Base-by-base conservation (phyloP, 2,888 invertebrate genomes). In the Dynastes maya region DNA sequence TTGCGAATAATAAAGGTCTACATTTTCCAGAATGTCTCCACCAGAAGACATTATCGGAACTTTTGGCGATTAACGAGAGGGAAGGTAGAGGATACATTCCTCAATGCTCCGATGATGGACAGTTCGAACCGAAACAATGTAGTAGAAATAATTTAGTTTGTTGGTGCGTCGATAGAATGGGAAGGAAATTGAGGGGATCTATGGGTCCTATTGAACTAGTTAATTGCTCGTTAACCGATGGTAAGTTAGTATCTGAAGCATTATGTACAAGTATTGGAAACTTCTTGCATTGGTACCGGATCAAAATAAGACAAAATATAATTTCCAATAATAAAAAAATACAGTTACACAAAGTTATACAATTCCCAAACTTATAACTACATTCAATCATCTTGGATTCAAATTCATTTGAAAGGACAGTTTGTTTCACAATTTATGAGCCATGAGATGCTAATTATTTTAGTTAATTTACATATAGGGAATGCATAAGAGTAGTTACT, bases 11-110 rank as follows among this genome's bases (percentile, higher is more conserved):
- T 45, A 45, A 9, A 45, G 2, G 11, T 45, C 45, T 45, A 11
- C 6, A 11, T 11, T 63, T 82, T 85, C 22, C 83, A 86, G 92
- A 92, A 87, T 96, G 96, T 82, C 91, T 93, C 13, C 95, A 95
- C 84, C 95, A 96, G 86, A 92, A 93, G 83, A 92, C 94, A 86
- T 88, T 96, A 51, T 94, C 96, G 0, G 95, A 96, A 86, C 88
- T 96, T 8, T 87, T 96, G 80, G 92, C 95, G 6, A 91, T 95
- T 8, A 95, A 93, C 76, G 96, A 96, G 88, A 91, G 94, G 65
- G 95, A 94, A 82, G 96, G 95, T 0, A 92, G 94, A 45, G 96
- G 96, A 0, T 96, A 96, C 84, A 92, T 96, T 76, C 96, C 96
- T 0, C 96, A 96, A 85, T 96, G 96, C 85, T 91, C 90, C 40